Conservation (phyloP, 2,113 vertebrate species). For the Galemys pyrenaicus region DNA sequence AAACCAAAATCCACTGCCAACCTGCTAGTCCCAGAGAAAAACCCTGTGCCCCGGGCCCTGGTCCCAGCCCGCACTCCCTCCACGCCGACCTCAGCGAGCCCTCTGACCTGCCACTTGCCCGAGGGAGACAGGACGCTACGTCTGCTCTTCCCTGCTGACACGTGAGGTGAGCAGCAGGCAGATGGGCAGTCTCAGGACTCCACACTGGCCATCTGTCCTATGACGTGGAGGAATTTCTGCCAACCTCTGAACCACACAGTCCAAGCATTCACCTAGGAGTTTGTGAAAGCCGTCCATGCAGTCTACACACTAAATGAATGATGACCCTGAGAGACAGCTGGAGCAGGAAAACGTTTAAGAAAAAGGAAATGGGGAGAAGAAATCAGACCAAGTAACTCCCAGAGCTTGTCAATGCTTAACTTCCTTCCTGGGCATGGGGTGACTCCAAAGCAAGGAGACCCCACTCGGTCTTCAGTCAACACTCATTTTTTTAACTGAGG, state of each 20-base stretch:
- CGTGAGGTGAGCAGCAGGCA: background rate
- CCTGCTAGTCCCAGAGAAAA: background rate
- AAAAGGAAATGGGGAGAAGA: background rate
- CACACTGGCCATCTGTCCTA: background rate
- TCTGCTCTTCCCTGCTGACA: background rate
- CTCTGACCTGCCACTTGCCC: background rate
- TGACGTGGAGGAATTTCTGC: background rate
- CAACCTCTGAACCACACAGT: background rate
- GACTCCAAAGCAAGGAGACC: background rate
- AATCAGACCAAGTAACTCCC: background rate
- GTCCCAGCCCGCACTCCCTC: background rate
- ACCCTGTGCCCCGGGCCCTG: rapidly evolving
- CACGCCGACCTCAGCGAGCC: rapidly evolving
- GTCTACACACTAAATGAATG: background rate
- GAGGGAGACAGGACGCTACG: background rate
- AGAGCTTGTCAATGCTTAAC: background rate
- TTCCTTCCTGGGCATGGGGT: background rate
- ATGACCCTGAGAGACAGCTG: background rate
- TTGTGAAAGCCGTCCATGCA: background rate
- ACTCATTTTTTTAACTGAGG: too few species aligned
- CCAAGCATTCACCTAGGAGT: background rate
- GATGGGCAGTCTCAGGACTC: too few species aligned
- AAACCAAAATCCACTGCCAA: too few species aligned
- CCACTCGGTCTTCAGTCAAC: background rate
- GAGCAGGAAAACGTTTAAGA: background rate